A percentile compares a stretch with the other conserved stretches of the same genome.
Conservation (phyloP, 2,797 vertebrate species). For the Oceanodroma leucorhoa region DNA sequence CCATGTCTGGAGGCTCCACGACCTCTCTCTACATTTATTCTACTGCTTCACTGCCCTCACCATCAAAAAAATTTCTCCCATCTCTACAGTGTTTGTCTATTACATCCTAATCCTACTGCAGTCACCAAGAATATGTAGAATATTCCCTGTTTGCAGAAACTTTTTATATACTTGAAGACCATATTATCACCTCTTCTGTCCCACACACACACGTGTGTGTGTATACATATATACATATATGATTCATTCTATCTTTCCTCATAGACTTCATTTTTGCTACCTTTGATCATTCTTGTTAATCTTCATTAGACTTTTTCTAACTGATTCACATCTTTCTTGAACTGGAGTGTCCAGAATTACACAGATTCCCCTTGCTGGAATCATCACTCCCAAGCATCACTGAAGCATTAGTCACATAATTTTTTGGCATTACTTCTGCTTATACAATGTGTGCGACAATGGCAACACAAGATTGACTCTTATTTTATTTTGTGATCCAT, state of each 20-base stretch:
- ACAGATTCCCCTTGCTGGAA: neutral
- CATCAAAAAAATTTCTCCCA: neutral
- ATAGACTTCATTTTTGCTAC: neutral
- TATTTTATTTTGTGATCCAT: neutral
- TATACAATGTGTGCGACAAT: neutral
- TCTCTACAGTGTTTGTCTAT: neutral
- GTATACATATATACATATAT: accelerated
- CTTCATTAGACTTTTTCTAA: neutral
- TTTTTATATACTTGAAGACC: neutral
- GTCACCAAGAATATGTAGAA: neutral
- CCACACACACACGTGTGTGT: neutral
- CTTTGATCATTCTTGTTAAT: neutral
- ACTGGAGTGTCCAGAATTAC: neutral
- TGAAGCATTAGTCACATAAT: neutral
- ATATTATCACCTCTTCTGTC: neutral
- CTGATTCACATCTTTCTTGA: neutral
- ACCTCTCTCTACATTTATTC: neutral
- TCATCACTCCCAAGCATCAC: neutral
- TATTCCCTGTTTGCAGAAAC: neutral
- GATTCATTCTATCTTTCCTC: neutral
- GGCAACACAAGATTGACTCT: neutral
- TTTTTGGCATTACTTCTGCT: neutral
- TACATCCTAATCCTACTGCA: neutral
- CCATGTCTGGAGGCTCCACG: accelerated
- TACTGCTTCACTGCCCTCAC: neutral